These are phyloP conservation scores for Nettapus auritus DNA, from an alignment of 2,113 vertebrate genomes.

Conservation along the genomic window DNA sequence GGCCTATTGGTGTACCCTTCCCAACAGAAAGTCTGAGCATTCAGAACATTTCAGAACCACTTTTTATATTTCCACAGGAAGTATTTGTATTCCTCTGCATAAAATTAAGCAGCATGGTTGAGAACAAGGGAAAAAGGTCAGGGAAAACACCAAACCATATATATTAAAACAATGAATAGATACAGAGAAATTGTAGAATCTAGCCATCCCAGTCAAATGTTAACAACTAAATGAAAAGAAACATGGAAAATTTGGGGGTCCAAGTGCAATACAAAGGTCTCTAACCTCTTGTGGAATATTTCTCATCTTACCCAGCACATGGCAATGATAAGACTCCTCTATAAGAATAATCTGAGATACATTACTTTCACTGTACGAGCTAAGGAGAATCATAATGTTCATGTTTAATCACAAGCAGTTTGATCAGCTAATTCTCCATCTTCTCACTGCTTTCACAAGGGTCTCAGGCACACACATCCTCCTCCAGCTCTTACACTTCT, in stretches of 20 bases:
- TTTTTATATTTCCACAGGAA: neutral
- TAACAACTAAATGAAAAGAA: neutral
- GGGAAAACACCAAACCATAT: neutral
- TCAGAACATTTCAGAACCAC: neutral
- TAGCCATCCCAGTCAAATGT: neutral
- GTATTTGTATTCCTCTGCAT: neutral
- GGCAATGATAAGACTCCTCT: neutral
- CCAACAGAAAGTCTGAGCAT: neutral
- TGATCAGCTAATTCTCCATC: neutral
- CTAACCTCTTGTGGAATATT: neutral
- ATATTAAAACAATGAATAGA: neutral
- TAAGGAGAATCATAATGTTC: neutral
- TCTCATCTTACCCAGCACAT: neutral
- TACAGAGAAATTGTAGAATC: neutral
- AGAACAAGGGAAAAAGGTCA: neutral
- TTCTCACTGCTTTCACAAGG: neutral
- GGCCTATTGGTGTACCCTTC: neutral
- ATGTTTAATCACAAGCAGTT: neutral
- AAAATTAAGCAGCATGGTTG: neutral
- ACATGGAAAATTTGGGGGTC: neutral
- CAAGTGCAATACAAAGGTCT: neutral
- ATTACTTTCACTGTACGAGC: neutral
- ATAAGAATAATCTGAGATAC: fast-evolving
- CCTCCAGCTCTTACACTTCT: neutral
- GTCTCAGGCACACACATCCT: neutral